Evolutionary conservation across 2,888 invertebrate species (phyloP).

Genomic region (Hyppa rectilinea): DNA sequence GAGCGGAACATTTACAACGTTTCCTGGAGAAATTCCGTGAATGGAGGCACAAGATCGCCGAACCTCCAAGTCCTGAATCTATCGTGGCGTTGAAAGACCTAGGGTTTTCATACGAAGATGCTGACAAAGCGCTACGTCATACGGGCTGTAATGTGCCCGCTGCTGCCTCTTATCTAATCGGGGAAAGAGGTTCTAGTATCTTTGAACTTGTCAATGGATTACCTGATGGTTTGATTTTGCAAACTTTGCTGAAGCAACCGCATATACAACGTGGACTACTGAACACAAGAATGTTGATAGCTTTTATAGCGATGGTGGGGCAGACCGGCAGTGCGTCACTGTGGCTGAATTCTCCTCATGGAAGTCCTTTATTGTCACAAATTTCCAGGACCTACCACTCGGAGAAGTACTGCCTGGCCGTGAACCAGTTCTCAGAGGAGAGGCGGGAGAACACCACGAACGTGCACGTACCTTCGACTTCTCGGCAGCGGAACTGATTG

Average conservation of each 20-base stretch:
- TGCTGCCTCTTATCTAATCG: constrained; percentile 85
- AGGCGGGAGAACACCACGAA: constrained; percentile 62
- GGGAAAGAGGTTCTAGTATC: constrained; percentile 85
- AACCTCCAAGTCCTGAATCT: constrained; percentile 80
- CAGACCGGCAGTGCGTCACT: constrained; percentile 84
- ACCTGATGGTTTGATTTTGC: constrained; percentile 83
- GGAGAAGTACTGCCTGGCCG: constrained; percentile 87
- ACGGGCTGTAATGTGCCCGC: constrained; percentile 87
- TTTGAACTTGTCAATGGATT: constrained; percentile 85
- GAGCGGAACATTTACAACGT: constrained; percentile 82
- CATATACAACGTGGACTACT: constrained; percentile 86
- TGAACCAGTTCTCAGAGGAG: constrained; percentile 86
- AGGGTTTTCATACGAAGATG: constrained; percentile 80
- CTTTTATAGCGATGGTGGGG: constrained; percentile 87
- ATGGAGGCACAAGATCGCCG: constrained; percentile 81
- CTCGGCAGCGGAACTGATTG: constrained; percentile 74
- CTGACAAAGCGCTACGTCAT: constrained; percentile 79
- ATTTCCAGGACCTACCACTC: constrained; percentile 88
- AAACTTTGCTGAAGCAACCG: constrained; percentile 84
- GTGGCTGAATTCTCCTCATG: constrained; percentile 87
- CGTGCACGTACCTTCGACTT: constrained; percentile 80
- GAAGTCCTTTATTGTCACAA: constrained; percentile 85
- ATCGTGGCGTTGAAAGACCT: constrained; percentile 79
- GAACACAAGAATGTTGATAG: constrained; percentile 86
- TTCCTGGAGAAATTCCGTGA: constrained; percentile 85